A percentile compares a stretch with the other conserved stretches of the same genome.
These are phyloP conservation scores for Torymus tubicola DNA, from an alignment of 2,888 invertebrate species.

Conservation along the genomic window DNA sequence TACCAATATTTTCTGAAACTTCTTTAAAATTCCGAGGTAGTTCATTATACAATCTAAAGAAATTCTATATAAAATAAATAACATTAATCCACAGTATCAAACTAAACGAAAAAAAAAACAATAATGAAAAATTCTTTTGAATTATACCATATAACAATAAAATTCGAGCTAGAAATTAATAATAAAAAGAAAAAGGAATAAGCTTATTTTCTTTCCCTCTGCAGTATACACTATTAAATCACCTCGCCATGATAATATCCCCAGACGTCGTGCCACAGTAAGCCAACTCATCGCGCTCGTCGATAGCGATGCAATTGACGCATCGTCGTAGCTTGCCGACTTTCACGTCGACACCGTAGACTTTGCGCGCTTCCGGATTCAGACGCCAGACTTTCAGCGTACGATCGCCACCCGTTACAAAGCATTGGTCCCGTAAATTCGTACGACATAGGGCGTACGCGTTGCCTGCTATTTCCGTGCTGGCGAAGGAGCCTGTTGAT, in stretches of 20 bases:
- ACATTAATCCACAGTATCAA: too few relatives aligned
- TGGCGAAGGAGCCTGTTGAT: constrained; percentile 76
- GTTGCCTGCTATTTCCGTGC: constrained; percentile 85
- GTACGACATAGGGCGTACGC: constrained; percentile 80
- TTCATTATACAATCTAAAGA: too few relatives aligned
- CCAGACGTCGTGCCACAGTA: constrained; percentile 92
- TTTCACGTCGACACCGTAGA: constrained; percentile 85
- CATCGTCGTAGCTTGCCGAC: constrained; percentile 88
- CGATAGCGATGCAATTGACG: constrained; percentile 85
- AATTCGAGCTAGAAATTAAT: too few relatives aligned
- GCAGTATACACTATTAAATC: not conserved
- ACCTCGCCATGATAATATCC: constrained; percentile 80
- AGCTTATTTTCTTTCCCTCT: too few relatives aligned
- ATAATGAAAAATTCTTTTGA: too few relatives aligned
- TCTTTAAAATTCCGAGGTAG: too few relatives aligned
- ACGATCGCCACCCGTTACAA: constrained; percentile 86
- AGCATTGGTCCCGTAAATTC: constrained; percentile 81
- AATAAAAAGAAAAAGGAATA: too few relatives aligned
- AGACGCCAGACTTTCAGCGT: constrained; percentile 88
- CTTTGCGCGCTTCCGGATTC: constrained; percentile 82
- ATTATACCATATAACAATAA: too few relatives aligned
- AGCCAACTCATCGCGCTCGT: constrained; percentile 83
- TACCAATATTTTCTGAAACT: too few relatives aligned
- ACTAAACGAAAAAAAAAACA: too few relatives aligned
- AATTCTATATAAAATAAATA: too few relatives aligned